phyloP scores from a whole-genome alignment of 1,140 invertebrate genomes.

The Drosophila grimshawi region DNA sequence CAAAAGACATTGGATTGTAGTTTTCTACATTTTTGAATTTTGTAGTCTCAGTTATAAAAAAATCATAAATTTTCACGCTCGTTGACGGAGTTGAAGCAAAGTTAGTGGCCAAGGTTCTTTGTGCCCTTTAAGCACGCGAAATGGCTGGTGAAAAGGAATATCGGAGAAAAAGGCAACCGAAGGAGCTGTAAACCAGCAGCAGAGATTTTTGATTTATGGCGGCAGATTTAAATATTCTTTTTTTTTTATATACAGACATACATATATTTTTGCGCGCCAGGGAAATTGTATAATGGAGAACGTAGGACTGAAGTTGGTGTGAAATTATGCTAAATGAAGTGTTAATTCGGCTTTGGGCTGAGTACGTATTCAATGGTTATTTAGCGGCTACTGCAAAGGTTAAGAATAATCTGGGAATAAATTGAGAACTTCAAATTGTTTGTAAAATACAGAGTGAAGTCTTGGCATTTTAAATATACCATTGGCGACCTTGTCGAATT shows the following conservation, averaged over 20 bases:
- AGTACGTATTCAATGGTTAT: neutral
- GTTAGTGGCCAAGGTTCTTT: slow-evolving; percentile 53
- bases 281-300: slow-evolving; percentile 49
- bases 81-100: slow-evolving; percentile 10
- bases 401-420: neutral
- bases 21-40: slow-evolving; percentile 26
- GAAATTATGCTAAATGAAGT: slow-evolving; percentile 78
- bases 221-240: slow-evolving; percentile 26
- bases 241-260: slow-evolving; percentile 1
- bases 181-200: slow-evolving; percentile 39
- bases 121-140: slow-evolving; percentile 77
- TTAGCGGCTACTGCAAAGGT: neutral
- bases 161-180: slow-evolving; percentile 17
- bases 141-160: slow-evolving; percentile 35
- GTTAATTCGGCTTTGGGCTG: slow-evolving; percentile 52
- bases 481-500: slow-evolving; percentile 35
- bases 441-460: no score
- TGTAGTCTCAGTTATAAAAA: slow-evolving; percentile 32
- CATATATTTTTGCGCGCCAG: neutral
- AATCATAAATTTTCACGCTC: slow-evolving; percentile 77
- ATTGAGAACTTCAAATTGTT: no score
- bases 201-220: slow-evolving; percentile 76
- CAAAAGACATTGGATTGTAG: slow-evolving; percentile 41
- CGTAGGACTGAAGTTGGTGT: slow-evolving; percentile 39
- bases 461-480: no score